Conservation (phyloP, 2,113 vertebrate genomes). For the Empidonax traillii region DNA sequence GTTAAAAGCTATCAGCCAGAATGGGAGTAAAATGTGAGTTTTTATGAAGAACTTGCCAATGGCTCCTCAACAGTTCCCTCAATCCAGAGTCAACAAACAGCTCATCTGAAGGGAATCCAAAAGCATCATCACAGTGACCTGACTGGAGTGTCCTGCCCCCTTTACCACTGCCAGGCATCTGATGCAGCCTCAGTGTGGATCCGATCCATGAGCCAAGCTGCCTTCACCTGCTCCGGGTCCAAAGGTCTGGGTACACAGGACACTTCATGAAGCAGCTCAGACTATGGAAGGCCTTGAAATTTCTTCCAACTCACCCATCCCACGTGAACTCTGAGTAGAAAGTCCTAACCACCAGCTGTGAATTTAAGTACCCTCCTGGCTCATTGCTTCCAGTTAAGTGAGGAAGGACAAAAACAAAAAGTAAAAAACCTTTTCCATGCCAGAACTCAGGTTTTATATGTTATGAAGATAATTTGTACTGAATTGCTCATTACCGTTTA, state of each 20-base stretch:
- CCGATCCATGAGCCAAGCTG: rapidly evolving
- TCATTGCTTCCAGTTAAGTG: background rate
- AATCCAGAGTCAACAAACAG: background rate
- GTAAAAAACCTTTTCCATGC: background rate
- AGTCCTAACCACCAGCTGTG: background rate
- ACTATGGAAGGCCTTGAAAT: background rate
- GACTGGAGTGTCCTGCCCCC: background rate
- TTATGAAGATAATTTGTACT: background rate
- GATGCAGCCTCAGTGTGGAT: rapidly evolving
- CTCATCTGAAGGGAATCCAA: background rate
- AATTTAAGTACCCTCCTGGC: background rate
- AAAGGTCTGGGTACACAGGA: rapidly evolving
- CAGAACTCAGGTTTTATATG: background rate
- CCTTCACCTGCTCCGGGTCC: background rate
- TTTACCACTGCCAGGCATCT: background rate
- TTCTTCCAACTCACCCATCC: background rate
- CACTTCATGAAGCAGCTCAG: background rate
- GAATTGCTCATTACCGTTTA: background rate
- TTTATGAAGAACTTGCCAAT: background rate
- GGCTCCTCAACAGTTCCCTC: background rate
- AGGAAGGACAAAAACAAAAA: background rate
- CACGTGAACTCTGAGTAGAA: background rate
- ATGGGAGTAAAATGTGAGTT: background rate
- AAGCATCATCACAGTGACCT: background rate
- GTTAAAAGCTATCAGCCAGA: background rate